Evolutionary conservation across 2,797 vertebrate species (phyloP).

Genomic region (Champsocephalus gunnari): DNA sequence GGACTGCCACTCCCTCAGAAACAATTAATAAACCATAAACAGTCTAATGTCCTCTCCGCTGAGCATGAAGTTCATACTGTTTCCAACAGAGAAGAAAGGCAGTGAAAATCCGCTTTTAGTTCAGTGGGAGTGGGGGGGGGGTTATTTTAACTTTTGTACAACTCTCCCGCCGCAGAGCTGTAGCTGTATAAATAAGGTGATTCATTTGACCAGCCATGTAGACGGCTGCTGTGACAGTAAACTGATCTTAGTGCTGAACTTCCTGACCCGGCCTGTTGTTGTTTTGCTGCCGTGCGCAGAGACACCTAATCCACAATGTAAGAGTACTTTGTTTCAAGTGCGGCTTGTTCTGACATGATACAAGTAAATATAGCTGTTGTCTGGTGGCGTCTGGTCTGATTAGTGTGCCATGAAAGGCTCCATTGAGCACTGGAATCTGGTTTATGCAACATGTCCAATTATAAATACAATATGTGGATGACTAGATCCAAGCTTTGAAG

Average conservation of each 20-base stretch:
- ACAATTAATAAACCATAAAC: constrained; percentile 81
- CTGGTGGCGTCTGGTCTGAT: constrained; percentile 71
- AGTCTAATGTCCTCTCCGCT: constrained; percentile 70
- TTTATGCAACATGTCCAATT: constrained; percentile 79
- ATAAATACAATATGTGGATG: constrained; percentile 71
- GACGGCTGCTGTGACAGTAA: constrained; percentile 46
- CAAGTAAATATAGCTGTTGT: constrained; percentile 79
- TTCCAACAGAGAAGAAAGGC: constrained; percentile 71
- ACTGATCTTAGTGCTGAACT: constrained; percentile 62
- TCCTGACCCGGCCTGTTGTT: constrained; percentile 68
- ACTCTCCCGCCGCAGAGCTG: constrained; percentile 51
- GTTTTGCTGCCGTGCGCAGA: constrained; percentile 66
- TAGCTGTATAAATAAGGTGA: constrained; percentile 53
- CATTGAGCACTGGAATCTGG: constrained; percentile 77
- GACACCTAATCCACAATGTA: constrained; percentile 69
- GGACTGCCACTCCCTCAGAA: constrained; percentile 77
- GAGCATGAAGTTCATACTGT: constrained; percentile 64
- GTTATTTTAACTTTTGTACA: constrained; percentile 70
- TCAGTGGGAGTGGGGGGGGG: constrained; percentile 8
- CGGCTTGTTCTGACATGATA: constrained; percentile 77
- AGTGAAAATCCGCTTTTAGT: constrained; percentile 54
- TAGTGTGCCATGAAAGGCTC: constrained; percentile 74
- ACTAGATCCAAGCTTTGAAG: constrained; percentile 63
- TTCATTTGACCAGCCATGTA: constrained; percentile 51
- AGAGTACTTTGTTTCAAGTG: constrained; percentile 71